Conservation (phyloP, 2,113 vertebrate species). For the Phylloscopus whistleri region DNA sequence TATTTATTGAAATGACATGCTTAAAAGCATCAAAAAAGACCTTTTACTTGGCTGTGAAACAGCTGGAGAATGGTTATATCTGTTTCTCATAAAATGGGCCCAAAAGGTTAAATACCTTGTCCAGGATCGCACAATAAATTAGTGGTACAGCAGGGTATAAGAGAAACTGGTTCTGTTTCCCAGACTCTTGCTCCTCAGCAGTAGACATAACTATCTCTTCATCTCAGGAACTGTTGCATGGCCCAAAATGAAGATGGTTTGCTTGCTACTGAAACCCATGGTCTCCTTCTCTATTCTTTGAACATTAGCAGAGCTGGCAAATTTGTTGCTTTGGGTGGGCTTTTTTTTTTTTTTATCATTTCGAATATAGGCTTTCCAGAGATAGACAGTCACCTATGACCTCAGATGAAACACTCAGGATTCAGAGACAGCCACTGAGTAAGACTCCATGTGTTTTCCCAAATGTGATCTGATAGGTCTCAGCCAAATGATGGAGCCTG, state of each 20-base stretch:
- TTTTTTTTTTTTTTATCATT: background rate
- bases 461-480: background rate
- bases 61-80: background rate
- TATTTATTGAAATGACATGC: slow-evolving; percentile 1
- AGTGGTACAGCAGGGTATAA: background rate
- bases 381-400: background rate
- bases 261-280: background rate
- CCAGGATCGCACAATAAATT: slow-evolving; percentile 23
- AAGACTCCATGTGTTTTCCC: background rate
- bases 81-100: slow-evolving; percentile 17
- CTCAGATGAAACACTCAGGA: background rate
- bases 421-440: background rate
- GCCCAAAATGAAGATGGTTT: background rate
- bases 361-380: background rate
- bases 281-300: background rate
- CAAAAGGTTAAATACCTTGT: slow-evolving; percentile 19
- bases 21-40: slow-evolving; percentile 34
- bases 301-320: background rate
- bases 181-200: background rate
- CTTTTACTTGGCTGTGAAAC: slow-evolving; percentile 11
- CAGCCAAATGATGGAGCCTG: background rate
- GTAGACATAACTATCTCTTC: background rate
- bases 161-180: background rate
- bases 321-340: background rate
- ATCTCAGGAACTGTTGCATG: background rate